A percentile compares a stretch with the other conserved stretches of the same genome.
Evolutionary conservation across 2,888 invertebrate species (phyloP).

Genomic region (Lagria hirta): DNA sequence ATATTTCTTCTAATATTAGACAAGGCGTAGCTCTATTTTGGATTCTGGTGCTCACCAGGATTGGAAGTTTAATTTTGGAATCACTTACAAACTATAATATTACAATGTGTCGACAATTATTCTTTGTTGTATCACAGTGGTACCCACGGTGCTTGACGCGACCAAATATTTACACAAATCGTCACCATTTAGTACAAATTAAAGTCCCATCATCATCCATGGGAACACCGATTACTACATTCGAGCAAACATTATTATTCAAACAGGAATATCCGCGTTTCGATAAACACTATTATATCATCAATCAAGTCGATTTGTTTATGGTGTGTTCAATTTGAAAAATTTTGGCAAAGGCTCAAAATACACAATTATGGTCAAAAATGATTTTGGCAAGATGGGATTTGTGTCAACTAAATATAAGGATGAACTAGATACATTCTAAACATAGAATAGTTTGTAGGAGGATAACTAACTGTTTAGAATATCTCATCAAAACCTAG

Average conservation of each 20-base stretch:
- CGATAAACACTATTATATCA: slow-evolving; percentile 12
- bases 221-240: slow-evolving; percentile 27
- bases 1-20: slow-evolving; percentile 7
- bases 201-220: too few species aligned
- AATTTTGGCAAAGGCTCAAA: slow-evolving; percentile 16
- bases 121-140: too few species aligned
- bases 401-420: slow-evolving; percentile 23
- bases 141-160: slow-evolving; percentile 22
- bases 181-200: slow-evolving; percentile 32
- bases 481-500: slow-evolving; percentile 10
- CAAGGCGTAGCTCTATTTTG: slow-evolving; percentile 13
- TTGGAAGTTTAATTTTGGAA: slow-evolving; percentile 18
- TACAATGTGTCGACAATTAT: slow-evolving; percentile 6
- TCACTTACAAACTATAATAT: too few species aligned
- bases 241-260: slow-evolving; percentile 16
- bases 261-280: slow-evolving; percentile 9
- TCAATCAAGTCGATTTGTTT: slow-evolving; percentile 19
- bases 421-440: slow-evolving; percentile 22
- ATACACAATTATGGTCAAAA: slow-evolving; percentile 3
- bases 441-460: slow-evolving; percentile 16
- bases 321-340: slow-evolving; percentile 17
- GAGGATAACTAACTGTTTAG: slow-evolving; percentile 10
- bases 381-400: slow-evolving; percentile 19
- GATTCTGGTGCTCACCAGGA: slow-evolving; percentile 11
- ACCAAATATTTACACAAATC: slow-evolving; percentile 30